A percentile compares a stretch with the other conserved stretches of the same genome.
These are phyloP conservation scores for Aelia acuminata DNA, from an alignment of 2,888 invertebrate genomes.

Conservation along the genomic window DNA sequence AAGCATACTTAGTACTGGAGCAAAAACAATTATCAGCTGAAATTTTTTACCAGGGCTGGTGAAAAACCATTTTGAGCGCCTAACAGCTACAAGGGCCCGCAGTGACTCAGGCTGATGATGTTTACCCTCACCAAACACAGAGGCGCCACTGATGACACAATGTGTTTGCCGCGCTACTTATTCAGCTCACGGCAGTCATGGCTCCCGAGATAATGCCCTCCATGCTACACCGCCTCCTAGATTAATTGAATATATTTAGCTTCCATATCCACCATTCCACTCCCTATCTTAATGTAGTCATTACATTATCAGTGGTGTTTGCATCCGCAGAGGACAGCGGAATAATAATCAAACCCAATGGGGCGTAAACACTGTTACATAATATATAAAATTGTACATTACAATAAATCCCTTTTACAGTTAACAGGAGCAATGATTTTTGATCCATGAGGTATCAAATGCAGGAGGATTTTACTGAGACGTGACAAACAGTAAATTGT, in stretches of 20 bases:
- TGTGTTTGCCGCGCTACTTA: constrained; percentile 51
- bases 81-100: constrained; percentile 19
- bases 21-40: not conserved
- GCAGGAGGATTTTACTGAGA: no score
- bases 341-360: not conserved
- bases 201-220: constrained; percentile 38
- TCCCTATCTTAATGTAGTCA: not conserved
- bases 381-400: not conserved
- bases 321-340: not conserved
- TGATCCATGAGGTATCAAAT: no score
- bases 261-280: not conserved
- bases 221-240: not conserved
- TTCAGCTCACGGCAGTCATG: constrained; percentile 18
- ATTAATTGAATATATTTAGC: constrained; percentile 46
- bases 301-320: not conserved
- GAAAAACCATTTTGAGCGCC: not conserved
- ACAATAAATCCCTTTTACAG: not conserved
- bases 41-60: not conserved
- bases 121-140: constrained; percentile 40
- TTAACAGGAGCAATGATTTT: no score
- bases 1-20: not conserved
- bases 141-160: constrained; percentile 56
- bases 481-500: no score
- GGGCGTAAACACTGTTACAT: not conserved
- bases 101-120: constrained; percentile 56